A percentile compares a stretch with the other conserved stretches of the same genome.
phyloP scores from a whole-genome alignment of 2,113 vertebrate genomes.

The Chloroceryle aenea region DNA sequence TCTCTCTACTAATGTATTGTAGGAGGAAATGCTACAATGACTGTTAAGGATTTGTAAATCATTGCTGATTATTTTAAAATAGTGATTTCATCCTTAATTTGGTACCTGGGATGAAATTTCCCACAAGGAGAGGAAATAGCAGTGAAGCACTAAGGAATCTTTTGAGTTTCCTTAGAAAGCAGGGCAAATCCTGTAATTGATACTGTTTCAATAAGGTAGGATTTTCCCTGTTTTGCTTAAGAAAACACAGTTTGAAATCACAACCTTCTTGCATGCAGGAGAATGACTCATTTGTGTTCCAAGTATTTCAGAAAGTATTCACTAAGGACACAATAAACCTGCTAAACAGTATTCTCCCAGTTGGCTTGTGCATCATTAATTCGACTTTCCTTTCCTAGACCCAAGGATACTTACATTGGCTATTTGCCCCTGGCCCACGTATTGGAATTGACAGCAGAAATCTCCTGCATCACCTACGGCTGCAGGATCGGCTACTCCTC shows the following conservation, averaged over 20 bases:
- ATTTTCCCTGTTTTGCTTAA: neutral
- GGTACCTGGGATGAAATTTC: neutral
- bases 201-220: neutral
- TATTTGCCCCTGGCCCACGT: conserved; percentile 97
- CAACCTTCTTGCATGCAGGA: neutral
- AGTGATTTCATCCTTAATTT: neutral
- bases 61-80: neutral
- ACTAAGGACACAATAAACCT: neutral
- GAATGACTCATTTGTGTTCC: neutral
- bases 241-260: neutral
- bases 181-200: neutral
- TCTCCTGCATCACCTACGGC: conserved; percentile 93
- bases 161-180: neutral
- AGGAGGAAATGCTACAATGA: neutral
- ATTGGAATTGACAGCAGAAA: conserved; percentile 94
- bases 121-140: neutral
- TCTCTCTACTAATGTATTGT: neutral
- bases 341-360: neutral
- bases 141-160: neutral
- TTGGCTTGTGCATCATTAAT: neutral
- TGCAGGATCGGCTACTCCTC: conserved; percentile 97
- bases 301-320: neutral
- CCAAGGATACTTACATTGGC: conserved; percentile 92
- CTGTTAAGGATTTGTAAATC: neutral
- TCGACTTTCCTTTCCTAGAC: conserved; percentile 70